Conservation (phyloP, 2,113 vertebrate genomes). For the Oceanites oceanicus region DNA sequence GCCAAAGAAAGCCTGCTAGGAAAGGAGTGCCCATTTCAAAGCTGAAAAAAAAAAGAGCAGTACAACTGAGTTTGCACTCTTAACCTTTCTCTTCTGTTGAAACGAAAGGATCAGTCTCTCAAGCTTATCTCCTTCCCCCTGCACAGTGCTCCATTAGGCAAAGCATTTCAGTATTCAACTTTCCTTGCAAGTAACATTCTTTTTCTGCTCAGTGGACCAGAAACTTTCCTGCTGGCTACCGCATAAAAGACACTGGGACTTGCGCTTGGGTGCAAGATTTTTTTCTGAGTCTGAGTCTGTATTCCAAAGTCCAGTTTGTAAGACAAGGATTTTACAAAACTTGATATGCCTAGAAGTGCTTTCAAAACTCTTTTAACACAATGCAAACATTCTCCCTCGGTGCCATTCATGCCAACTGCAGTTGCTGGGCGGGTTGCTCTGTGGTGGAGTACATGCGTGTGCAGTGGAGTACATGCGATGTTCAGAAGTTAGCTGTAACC, state of each 20-base stretch:
- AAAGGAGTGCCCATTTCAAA: neutral
- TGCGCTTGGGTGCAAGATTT: neutral
- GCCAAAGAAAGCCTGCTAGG: neutral
- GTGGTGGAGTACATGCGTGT: fast-evolving
- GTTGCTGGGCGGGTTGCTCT: neutral
- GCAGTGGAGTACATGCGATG: fast-evolving
- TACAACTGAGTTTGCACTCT: neutral
- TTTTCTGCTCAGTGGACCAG: neutral
- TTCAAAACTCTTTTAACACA: neutral
- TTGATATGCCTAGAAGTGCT: neutral
- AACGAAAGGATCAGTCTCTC: neutral
- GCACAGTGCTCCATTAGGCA: neutral
- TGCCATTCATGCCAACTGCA: neutral
- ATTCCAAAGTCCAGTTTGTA: neutral
- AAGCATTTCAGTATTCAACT: neutral
- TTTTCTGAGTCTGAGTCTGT: neutral
- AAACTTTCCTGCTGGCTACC: neutral
- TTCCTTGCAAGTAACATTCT: neutral
- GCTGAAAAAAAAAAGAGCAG: neutral
- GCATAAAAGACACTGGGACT: neutral
- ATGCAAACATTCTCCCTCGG: neutral
- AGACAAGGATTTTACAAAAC: neutral
- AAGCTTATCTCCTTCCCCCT: neutral
- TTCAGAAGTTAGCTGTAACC: neutral
- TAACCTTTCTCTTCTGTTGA: neutral